These are phyloP conservation scores for Oxytorus armatus DNA, from an alignment of 2,888 invertebrate genomes.

Conservation along the genomic window DNA sequence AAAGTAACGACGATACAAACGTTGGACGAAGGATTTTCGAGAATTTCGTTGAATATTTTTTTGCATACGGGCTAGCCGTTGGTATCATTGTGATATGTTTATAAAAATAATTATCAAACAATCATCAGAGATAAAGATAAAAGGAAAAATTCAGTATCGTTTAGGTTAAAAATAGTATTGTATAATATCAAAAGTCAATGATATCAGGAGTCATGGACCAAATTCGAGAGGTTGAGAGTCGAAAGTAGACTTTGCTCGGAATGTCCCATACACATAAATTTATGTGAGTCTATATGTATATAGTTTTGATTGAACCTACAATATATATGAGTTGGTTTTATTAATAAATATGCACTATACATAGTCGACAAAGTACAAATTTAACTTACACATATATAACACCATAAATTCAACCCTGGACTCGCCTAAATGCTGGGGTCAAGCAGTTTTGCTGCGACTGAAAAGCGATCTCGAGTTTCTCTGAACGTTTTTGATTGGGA, in stretches of 20 bases:
- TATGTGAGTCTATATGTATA: too few relatives aligned
- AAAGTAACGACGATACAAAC: too few relatives aligned
- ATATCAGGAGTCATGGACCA: not conserved
- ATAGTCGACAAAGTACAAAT: not conserved
- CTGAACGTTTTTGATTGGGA: conserved; percentile 38
- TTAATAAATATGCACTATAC: not conserved
- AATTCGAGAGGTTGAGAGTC: not conserved
- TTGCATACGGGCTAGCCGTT: too few relatives aligned
- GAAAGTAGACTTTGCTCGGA: not conserved
- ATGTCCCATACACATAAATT: not conserved
- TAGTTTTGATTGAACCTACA: too few relatives aligned
- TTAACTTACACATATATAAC: not conserved
- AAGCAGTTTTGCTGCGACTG: conserved; percentile 25
- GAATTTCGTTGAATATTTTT: too few relatives aligned
- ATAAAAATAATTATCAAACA: too few relatives aligned
- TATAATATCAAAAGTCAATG: too few relatives aligned
- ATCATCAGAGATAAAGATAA: too few relatives aligned
- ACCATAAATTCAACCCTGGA: conserved; percentile 25
- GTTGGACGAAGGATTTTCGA: too few relatives aligned
- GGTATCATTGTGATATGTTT: too few relatives aligned
- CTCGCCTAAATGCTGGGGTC: conserved; percentile 15
- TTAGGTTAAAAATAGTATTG: too few relatives aligned
- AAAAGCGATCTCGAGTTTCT: conserved; percentile 26
- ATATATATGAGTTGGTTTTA: not conserved
- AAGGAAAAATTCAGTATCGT: too few relatives aligned